Evolutionary conservation across 1,140 invertebrate species (phyloP).

Genomic region (Dryas iulia): DNA sequence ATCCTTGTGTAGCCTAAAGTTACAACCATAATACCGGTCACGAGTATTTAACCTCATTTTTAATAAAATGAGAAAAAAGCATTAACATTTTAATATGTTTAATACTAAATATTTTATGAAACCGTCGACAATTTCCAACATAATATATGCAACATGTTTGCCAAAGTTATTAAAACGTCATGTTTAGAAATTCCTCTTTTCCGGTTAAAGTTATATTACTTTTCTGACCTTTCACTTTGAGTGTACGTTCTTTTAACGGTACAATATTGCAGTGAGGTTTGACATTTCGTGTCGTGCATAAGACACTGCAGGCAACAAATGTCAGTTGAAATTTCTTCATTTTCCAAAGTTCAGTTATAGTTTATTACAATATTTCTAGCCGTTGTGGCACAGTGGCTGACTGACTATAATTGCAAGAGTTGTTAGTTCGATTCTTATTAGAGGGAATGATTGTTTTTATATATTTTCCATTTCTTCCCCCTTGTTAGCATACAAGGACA

Average conservation of each 20-base stretch:
- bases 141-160: conserved; percentile 3
- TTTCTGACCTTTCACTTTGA: conserved; percentile 9
- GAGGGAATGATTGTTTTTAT: too few relatives aligned
- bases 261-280: neutral
- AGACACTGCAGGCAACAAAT: conserved; percentile 4
- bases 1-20: too few relatives aligned
- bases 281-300: conserved; percentile 2
- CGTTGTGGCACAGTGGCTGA: neutral
- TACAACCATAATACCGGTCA: too few relatives aligned
- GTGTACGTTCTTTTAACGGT: neutral
- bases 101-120: neutral
- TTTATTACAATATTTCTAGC: neutral
- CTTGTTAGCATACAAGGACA: too few relatives aligned
- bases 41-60: neutral
- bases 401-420: too few relatives aligned
- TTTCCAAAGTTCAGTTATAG: neutral
- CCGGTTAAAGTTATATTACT: conserved; percentile 9
- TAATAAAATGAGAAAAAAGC: neutral
- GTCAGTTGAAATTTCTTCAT: conserved; percentile 1
- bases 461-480: too few relatives aligned
- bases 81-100: neutral
- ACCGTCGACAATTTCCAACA: neutral
- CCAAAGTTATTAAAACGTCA: conserved; percentile 9
- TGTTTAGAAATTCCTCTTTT: conserved; percentile 5
- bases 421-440: too few relatives aligned